phyloP scores from a whole-genome alignment of 2,888 invertebrate species.

The Agrotis clavis region DNA sequence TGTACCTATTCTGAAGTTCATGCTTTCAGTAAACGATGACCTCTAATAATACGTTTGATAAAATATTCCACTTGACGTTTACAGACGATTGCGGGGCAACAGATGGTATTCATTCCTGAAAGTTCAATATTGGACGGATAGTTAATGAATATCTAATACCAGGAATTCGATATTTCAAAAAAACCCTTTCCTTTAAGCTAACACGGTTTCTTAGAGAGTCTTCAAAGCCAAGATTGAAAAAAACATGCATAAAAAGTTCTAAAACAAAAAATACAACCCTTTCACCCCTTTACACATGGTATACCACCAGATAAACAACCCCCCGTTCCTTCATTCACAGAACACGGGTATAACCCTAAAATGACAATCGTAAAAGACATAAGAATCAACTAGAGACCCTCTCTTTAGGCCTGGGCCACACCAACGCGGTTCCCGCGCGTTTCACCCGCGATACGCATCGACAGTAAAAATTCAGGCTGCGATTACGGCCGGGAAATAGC shows the following conservation, averaged over 20 bases:
- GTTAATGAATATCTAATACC: not conserved
- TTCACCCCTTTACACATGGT: slow-evolving; percentile 33
- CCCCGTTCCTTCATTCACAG: slow-evolving; percentile 63
- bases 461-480: slow-evolving; percentile 82
- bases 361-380: slow-evolving; percentile 65
- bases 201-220: no score
- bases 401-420: slow-evolving; percentile 51
- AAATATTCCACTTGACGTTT: not conserved
- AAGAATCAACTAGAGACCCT: slow-evolving; percentile 66
- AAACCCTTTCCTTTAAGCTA: no score
- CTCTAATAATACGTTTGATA: no score
- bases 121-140: not conserved
- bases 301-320: slow-evolving; percentile 54
- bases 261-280: slow-evolving; percentile 34
- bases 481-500: slow-evolving; percentile 84
- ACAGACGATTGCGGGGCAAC: no score
- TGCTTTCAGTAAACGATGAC: not conserved
- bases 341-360: slow-evolving; percentile 65
- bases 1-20: no score
- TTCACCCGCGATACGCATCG: slow-evolving; percentile 76
- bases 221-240: no score
- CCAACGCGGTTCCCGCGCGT: slow-evolving; percentile 46
- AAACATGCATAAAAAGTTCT: not conserved
- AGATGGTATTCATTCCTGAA: not conserved
- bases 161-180: no score